These are phyloP conservation scores for Kryptolebias ocellatus DNA, from an alignment of 2,797 vertebrate genomes.

Conservation along the genomic window DNA sequence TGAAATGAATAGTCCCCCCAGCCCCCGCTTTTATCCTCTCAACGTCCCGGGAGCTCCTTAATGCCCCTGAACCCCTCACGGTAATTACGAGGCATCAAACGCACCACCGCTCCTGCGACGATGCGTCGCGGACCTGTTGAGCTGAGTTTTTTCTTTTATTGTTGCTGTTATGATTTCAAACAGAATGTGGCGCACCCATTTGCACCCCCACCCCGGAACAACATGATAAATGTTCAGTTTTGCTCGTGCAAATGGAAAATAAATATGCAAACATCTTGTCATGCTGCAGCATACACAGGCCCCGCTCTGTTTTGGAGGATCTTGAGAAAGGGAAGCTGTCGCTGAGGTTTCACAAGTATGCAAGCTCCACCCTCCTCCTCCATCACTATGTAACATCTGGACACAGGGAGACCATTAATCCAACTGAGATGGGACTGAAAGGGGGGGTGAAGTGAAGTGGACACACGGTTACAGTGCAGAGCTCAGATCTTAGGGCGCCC, in stretches of 20 bases:
- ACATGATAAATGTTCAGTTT: too few species aligned
- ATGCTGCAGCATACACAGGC: background rate
- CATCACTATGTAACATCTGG: slow-evolving; percentile 81
- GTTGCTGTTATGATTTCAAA: too few species aligned
- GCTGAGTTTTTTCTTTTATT: background rate
- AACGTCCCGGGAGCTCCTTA: slow-evolving; percentile 35
- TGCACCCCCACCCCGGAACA: too few species aligned
- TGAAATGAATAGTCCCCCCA: slow-evolving; percentile 26
- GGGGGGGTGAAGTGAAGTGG: slow-evolving; percentile 40
- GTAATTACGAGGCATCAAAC: slow-evolving; percentile 45
- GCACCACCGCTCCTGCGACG: slow-evolving; percentile 37
- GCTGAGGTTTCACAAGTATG: slow-evolving; percentile 54
- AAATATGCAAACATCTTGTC: too few species aligned
- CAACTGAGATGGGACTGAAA: slow-evolving; percentile 68
- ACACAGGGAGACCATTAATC: slow-evolving; percentile 78
- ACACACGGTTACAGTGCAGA: slow-evolving; percentile 25
- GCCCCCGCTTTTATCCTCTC: slow-evolving; percentile 32
- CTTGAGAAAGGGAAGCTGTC: slow-evolving; percentile 45
- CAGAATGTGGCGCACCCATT: too few species aligned
- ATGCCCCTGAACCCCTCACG: slow-evolving; percentile 31
- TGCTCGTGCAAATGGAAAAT: too few species aligned
- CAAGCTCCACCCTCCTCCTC: slow-evolving; percentile 66
- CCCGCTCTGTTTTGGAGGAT: slow-evolving; percentile 14
- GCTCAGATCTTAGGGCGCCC: background rate
- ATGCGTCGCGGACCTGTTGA: slow-evolving; percentile 60